Evolutionary conservation across 2,113 vertebrate genomes (phyloP), one percentile per base, ranked within the genome.

Genomic region (Poeciliopsis occidentalis): DNA sequence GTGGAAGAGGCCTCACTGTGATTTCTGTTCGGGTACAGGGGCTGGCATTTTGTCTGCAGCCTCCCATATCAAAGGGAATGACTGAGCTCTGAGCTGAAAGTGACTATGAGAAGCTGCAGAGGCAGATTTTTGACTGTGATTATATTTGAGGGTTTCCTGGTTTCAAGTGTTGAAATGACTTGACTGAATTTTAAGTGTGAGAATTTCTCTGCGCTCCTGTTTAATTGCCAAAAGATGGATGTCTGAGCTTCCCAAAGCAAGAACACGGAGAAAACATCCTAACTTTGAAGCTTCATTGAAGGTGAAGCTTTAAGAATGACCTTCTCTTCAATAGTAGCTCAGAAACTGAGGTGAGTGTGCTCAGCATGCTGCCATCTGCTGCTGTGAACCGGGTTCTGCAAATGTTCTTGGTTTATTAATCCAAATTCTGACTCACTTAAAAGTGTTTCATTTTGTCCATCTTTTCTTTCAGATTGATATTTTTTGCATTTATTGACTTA

Each of bases 101-200:
- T 0, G 13, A 27, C 3, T 12, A 51, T 60, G 31, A 32, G 60
- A 70, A 26, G 8, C 60, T 73, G 47, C 83, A 70, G 61, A 30
- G 1, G 27, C 41, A 75, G 81, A 84, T 86, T 81, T 63, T 29
- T 24, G 32, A 51, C 71, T 31, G 66, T 76, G 82, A 88, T 88
- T 88, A 17, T 63, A 2, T 73, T 39, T 73, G 60, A 62, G 30
- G 69, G 32, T 87, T 88, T 88, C 77, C 76, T 82, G 85, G 68
- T 86, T 85, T 87, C 76, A 5, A 7, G 32, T 82, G 3, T 24
- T 68, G 67, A 62, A 12, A 79, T 84, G 72, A 76, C 69, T 75
- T 37, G 0, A 17, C 8, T 60, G 1, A 31, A 68, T 79, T 61
- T 3, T 4, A 64, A 67, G 63, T 69, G 27, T 69, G 66, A 71